phyloP scores from a whole-genome alignment of 2,888 invertebrate genomes.

The Cyrtodaria siliqua region DNA sequence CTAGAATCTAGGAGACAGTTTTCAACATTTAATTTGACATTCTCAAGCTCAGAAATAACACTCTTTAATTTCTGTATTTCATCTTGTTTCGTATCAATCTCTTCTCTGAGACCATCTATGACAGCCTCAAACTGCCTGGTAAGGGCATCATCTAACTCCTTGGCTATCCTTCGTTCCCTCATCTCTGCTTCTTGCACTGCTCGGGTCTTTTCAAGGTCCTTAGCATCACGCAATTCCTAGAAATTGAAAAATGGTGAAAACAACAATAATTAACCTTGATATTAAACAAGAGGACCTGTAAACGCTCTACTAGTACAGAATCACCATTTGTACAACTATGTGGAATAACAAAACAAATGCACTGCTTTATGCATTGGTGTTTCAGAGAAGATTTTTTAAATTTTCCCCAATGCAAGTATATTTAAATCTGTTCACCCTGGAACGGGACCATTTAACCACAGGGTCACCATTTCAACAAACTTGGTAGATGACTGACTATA shows the following conservation, averaged over 20 bases:
- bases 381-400: no score
- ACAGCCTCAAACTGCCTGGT: constrained; percentile 66
- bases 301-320: no score
- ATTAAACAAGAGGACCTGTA: no score
- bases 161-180: constrained; percentile 68
- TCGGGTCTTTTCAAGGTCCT: constrained; percentile 68
- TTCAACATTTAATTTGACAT: constrained; percentile 65
- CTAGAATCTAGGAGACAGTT: constrained; percentile 68
- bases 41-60: constrained; percentile 60
- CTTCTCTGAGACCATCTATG: constrained; percentile 58
- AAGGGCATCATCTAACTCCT: constrained; percentile 62
- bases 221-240: constrained; percentile 56
- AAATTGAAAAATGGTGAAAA: neutral
- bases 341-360: no score
- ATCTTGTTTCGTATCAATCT: constrained; percentile 49
- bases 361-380: no score
- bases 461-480: no score
- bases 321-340: no score
- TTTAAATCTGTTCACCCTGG: no score
- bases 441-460: no score
- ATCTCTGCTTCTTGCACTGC: constrained; percentile 70
- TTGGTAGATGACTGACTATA: no score
- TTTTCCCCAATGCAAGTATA: no score
- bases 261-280: no score
- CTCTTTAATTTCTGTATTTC: constrained; percentile 55